Evolutionary conservation across 2,888 invertebrate species (phyloP).

Genomic region (Helobdella robusta): DNA sequence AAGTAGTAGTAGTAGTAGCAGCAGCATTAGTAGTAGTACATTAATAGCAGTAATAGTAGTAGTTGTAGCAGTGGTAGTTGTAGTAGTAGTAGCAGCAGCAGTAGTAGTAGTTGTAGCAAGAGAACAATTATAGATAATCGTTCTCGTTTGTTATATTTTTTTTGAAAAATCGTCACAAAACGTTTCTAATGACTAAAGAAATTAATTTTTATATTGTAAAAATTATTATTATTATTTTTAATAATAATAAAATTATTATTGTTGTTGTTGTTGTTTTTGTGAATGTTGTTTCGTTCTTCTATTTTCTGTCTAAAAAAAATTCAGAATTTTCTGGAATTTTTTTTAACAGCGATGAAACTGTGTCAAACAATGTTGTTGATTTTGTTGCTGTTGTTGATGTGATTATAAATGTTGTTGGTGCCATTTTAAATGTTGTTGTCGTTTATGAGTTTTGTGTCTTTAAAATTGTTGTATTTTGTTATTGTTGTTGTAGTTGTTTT

Average conservation of each 20-base stretch:
- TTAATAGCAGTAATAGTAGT: background rate
- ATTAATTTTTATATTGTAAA: background rate
- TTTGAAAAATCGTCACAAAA: background rate
- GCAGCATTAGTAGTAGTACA: background rate
- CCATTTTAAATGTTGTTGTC: too few relatives aligned
- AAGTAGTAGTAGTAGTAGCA: background rate
- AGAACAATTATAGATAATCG: too few relatives aligned
- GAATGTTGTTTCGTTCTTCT: background rate
- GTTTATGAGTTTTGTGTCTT: too few relatives aligned
- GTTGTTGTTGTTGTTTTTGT: background rate
- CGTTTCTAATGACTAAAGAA: background rate
- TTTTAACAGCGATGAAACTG: too few relatives aligned
- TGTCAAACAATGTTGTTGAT: too few relatives aligned
- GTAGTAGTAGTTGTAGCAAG: background rate
- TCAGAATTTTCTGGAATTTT: too few relatives aligned
- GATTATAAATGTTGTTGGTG: too few relatives aligned
- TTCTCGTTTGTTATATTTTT: background rate
- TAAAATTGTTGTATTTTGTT: too few relatives aligned
- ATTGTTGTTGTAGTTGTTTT: too few relatives aligned
- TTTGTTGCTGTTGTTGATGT: too few relatives aligned
- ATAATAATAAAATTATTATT: background rate
- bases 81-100: background rate
- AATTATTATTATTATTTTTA: background rate
- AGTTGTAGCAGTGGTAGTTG: background rate
- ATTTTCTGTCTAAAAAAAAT: too few relatives aligned